A percentile compares a stretch with the other conserved stretches of the same genome.
Conservation (phyloP, 2,888 invertebrate genomes). For the Morinoia aosen region DNA sequence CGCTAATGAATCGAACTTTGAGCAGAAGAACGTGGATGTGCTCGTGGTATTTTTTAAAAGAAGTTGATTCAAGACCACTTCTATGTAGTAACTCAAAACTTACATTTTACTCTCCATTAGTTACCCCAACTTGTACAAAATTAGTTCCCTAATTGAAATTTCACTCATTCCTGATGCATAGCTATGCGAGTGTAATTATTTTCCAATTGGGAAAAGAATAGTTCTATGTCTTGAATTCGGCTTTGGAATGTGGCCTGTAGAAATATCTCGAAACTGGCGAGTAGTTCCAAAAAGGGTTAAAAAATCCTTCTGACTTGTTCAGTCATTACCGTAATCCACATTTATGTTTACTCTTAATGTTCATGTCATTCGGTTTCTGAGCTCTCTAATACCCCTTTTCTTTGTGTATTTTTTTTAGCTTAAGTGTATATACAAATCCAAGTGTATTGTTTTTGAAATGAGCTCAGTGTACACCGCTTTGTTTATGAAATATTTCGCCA, state of each 20-base stretch:
- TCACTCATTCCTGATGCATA: not conserved
- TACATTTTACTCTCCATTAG: not conserved
- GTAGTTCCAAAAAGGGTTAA: not conserved
- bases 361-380: not conserved
- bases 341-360: not conserved
- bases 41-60: not conserved
- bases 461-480: not conserved
- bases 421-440: not conserved
- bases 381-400: not conserved
- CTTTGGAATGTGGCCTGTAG: not conserved
- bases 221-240: no score
- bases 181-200: not conserved
- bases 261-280: not conserved
- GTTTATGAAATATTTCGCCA: not conserved
- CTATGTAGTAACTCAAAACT: not conserved
- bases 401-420: not conserved
- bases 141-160: not conserved
- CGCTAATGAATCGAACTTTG: not conserved
- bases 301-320: not conserved
- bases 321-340: not conserved
- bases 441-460: not conserved
- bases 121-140: not conserved
- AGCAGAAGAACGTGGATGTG: not conserved
- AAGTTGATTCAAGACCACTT: not conserved
- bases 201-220: not conserved